phyloP scores from a whole-genome alignment of 2,797 vertebrate species.

The Microcaecilia unicolor region DNA sequence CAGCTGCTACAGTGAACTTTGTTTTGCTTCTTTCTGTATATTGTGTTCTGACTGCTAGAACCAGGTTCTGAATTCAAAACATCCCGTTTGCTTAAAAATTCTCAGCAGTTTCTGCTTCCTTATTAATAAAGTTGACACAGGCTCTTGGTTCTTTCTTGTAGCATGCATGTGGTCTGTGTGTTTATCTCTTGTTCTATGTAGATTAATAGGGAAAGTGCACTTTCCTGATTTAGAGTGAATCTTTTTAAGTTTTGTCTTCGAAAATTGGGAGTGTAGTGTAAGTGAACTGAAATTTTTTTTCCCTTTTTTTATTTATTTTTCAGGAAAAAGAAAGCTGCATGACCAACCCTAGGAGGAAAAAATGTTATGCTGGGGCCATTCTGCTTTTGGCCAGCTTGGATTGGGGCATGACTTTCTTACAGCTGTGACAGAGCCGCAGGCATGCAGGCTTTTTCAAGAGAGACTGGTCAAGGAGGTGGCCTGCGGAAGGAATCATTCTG shows the following conservation, averaged over 20 bases:
- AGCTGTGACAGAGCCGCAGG: conserved; percentile 69
- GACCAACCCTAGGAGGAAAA: conserved; percentile 45
- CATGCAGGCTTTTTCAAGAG: conserved; percentile 63
- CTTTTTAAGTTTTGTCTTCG: conserved; percentile 4
- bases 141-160: no score
- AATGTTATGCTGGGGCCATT: conserved; percentile 95
- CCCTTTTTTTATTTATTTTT: background rate
- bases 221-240: background rate
- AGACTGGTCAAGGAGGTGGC: conserved; percentile 74
- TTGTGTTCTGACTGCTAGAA: no score
- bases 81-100: no score
- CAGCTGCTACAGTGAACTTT: no score
- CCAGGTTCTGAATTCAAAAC: no score
- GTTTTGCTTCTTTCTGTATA: no score
- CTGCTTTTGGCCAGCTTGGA: conserved; percentile 83
- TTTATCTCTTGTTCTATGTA: no score
- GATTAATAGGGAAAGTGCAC: background rate
- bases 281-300: no score
- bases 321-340: conserved; percentile 8
- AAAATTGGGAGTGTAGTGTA: no score
- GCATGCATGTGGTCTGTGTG: no score
- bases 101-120: no score
- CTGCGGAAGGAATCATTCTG: conserved; percentile 77
- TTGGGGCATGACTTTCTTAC: conserved; percentile 56
- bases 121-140: no score